Conservation (phyloP, 2,797 vertebrate genomes). For the Sebastes kiyomatsui region DNA sequence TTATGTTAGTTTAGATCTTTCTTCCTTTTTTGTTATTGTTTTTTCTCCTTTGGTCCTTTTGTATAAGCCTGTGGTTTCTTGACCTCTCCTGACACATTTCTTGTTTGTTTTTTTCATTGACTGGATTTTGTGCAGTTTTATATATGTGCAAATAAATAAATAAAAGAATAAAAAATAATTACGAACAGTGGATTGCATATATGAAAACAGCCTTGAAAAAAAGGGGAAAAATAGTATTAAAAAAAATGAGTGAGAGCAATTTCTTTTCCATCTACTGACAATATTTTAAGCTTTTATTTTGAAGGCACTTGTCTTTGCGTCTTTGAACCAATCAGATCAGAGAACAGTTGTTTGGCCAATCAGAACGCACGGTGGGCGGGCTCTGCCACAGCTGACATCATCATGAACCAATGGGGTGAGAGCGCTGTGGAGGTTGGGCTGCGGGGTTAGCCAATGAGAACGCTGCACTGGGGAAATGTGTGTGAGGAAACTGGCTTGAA, state of each 20-base stretch:
- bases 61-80: rapidly evolving
- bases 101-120: too few relatives aligned
- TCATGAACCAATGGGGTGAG: constrained; percentile 45
- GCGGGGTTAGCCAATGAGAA: constrained; percentile 44
- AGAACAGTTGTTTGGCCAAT: constrained; percentile 46
- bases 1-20: too few relatives aligned
- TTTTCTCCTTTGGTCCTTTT: too few relatives aligned
- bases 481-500: constrained; percentile 40
- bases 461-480: constrained; percentile 4
- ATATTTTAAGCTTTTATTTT: constrained; percentile 27
- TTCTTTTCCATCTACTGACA: background rate
- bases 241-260: too few relatives aligned
- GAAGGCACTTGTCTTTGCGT: constrained; percentile 16
- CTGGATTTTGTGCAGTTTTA: too few relatives aligned
- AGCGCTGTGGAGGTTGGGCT: constrained; percentile 60
- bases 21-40: too few relatives aligned
- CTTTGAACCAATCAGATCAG: constrained; percentile 56
- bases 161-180: too few relatives aligned
- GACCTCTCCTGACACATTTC: too few relatives aligned
- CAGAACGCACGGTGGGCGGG: background rate
- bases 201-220: too few relatives aligned
- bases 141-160: too few relatives aligned
- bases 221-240: too few relatives aligned
- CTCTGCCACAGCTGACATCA: constrained; percentile 68
- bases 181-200: too few relatives aligned